Conservation (phyloP, 2,797 vertebrate species). For the Rhyacichthys aspro region DNA sequence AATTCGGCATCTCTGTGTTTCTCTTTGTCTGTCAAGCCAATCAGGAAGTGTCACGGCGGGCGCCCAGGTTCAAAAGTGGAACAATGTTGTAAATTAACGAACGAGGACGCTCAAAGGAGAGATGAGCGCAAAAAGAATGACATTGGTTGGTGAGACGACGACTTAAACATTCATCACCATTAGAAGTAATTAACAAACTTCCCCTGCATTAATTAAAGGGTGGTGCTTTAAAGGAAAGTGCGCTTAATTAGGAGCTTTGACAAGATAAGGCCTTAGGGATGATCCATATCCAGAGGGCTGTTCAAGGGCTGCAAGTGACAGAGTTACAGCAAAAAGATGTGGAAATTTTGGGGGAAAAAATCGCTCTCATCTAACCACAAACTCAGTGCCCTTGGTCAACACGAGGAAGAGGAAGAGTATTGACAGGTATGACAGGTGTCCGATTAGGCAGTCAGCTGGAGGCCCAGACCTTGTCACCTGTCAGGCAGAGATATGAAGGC, state of each 20-base stretch:
- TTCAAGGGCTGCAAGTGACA: constrained; percentile 68
- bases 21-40: constrained; percentile 29
- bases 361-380: constrained; percentile 19
- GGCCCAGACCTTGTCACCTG: constrained; percentile 93
- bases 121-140: constrained; percentile 42
- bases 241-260: constrained; percentile 76
- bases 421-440: constrained; percentile 97
- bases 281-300: constrained; percentile 76
- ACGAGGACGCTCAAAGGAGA: constrained; percentile 2
- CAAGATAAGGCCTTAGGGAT: constrained; percentile 79
- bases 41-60: constrained; percentile 16
- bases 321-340: constrained; percentile 61
- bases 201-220: constrained; percentile 74
- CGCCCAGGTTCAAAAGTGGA: constrained; percentile 30
- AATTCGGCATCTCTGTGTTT: constrained; percentile 33
- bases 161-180: constrained; percentile 78
- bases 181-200: constrained; percentile 81
- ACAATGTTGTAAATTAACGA: neutral
- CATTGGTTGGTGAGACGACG: constrained; percentile 50
- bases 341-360: constrained; percentile 17
- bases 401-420: constrained; percentile 82
- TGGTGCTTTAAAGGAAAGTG: constrained; percentile 74
- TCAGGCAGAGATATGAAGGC: constrained; percentile 92
- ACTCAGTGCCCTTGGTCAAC: constrained; percentile 64
- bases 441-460: constrained; percentile 97